A percentile compares a stretch with the other conserved stretches of the same genome.
These are phyloP conservation scores for Scomberomorus guttatus DNA, from an alignment of 2,797 vertebrate species.

Conservation along the genomic window DNA sequence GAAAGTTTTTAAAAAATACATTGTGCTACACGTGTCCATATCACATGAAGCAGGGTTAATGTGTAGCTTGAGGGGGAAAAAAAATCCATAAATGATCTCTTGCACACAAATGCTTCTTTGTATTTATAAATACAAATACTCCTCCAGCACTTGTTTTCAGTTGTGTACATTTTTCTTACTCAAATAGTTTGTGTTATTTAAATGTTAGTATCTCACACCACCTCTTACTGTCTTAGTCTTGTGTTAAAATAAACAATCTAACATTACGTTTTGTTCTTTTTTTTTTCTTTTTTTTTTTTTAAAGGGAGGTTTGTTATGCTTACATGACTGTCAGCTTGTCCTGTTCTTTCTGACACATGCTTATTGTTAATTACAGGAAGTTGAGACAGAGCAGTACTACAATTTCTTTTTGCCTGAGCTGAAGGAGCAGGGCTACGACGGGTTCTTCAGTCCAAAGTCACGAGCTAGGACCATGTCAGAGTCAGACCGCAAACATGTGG, in stretches of 20 bases:
- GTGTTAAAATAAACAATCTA: neutral
- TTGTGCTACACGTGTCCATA: neutral
- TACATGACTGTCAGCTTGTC: neutral
- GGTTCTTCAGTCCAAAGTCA: constrained; percentile 98
- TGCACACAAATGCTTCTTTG: neutral
- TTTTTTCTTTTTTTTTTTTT: neutral
- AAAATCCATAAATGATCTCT: neutral
- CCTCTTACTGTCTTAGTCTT: neutral
- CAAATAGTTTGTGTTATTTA: neutral
- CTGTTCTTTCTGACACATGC: neutral
- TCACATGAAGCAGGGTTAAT: neutral
- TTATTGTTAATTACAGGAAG: constrained; percentile 86
- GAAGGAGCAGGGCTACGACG: constrained; percentile 97
- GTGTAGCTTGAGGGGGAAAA: neutral
- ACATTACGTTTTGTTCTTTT: neutral
- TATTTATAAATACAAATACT: neutral
- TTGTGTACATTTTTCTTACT: neutral
- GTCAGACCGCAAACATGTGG: constrained; percentile 97
- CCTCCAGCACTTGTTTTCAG: neutral
- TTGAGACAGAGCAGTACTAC: constrained; percentile 98
- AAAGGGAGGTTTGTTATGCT: neutral
- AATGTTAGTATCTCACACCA: neutral
- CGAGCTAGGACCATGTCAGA: constrained; percentile 98
- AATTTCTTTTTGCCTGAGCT: constrained; percentile 96
- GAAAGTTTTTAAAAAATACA: neutral